phyloP scores from a whole-genome alignment of 2,113 vertebrate species.

The Eublepharis macularius region DNA sequence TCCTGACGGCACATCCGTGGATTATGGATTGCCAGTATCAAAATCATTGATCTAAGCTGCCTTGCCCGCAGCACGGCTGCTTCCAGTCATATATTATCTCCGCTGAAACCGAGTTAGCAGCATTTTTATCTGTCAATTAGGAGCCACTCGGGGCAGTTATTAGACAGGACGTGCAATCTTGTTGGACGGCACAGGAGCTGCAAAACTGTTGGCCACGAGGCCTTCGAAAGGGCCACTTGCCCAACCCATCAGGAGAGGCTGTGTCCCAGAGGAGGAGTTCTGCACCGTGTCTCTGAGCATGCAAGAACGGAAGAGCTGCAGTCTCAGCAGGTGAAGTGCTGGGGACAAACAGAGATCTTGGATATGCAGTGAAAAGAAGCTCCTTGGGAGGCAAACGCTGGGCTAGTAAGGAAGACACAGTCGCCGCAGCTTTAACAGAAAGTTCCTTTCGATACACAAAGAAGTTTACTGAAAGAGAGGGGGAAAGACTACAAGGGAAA shows the following conservation, averaged over 20 bases:
- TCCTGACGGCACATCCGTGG: fast-evolving
- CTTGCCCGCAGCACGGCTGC: conserved; percentile 38
- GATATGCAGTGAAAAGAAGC: neutral
- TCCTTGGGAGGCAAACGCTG: conserved; percentile 11
- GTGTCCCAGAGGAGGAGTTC: no score
- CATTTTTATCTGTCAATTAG: conserved; percentile 73
- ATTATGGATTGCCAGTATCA: conserved; percentile 31
- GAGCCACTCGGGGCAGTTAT: conserved; percentile 65
- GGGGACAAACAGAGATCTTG: no score
- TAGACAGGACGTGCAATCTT: conserved; percentile 61
- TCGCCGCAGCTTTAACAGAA: no score
- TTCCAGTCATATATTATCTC: conserved; percentile 62
- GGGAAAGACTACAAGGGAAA: no score
- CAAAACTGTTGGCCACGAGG: conserved; percentile 65
- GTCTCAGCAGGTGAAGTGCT: neutral
- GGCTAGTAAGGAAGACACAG: no score
- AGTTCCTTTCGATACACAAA: no score
- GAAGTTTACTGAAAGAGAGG: no score
- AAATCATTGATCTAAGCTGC: conserved; percentile 42
- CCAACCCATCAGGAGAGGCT: no score
- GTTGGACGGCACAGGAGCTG: conserved; percentile 55
- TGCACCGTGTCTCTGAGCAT: no score
- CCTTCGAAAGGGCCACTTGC: neutral
- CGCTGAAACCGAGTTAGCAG: conserved; percentile 63
- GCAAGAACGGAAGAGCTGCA: fast-evolving